A percentile compares a stretch with the other conserved stretches of the same genome.
Conservation (phyloP, 2,888 invertebrate species). For the Cheilosia urbana region DNA sequence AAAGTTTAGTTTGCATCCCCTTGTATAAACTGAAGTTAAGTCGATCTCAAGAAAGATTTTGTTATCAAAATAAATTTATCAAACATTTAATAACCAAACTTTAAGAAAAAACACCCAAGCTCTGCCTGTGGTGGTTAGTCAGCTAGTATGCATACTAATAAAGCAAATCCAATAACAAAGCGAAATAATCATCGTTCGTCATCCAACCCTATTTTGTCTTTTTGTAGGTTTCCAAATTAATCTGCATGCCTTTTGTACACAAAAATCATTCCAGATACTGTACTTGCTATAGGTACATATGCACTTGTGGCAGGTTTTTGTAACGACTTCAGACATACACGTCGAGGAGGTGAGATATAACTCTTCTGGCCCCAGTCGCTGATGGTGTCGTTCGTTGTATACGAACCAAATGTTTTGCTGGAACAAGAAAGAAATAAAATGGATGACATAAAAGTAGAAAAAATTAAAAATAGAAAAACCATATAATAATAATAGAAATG, state of each 20-base stretch:
- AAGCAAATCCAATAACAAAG: too few species aligned
- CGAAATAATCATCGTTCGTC: too few species aligned
- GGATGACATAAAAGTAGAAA: slow-evolving; percentile 45
- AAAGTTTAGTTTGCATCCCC: too few species aligned
- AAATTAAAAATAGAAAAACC: slow-evolving; percentile 40
- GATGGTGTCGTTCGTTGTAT: slow-evolving; percentile 7
- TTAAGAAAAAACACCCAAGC: too few species aligned
- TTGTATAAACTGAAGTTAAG: too few species aligned
- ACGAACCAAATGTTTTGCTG: slow-evolving; percentile 36
- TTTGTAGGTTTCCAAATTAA: background rate
- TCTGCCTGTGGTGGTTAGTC: too few species aligned
- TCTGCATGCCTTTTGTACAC: background rate
- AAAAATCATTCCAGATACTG: background rate
- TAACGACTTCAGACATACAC: slow-evolving; percentile 37
- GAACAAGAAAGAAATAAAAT: slow-evolving; percentile 64
- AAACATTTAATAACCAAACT: too few species aligned
- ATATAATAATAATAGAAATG: slow-evolving; percentile 62
- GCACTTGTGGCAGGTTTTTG: slow-evolving; percentile 19
- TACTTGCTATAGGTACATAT: background rate
- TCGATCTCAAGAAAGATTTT: too few species aligned
- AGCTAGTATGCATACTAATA: too few species aligned
- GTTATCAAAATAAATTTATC: too few species aligned
- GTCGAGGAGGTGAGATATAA: slow-evolving; percentile 45
- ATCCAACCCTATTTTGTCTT: background rate
- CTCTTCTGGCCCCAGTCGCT: slow-evolving; percentile 35